Base-by-base conservation (phyloP, 1,140 invertebrate species). In the Macrostomum lignano region DNA sequence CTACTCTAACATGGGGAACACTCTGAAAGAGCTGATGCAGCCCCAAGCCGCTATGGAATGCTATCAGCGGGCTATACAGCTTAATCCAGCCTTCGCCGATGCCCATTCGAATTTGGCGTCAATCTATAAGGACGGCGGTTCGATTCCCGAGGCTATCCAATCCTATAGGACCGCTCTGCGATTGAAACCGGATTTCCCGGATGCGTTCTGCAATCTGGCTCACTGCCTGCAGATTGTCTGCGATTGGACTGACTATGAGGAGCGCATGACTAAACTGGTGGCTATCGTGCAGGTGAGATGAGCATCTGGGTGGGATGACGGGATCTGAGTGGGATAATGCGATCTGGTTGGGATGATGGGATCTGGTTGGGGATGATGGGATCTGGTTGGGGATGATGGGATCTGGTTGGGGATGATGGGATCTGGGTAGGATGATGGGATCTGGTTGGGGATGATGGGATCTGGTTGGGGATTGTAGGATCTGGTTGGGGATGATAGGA, bases 1-100 rank as follows among this genome's bases (percentile, higher is more conserved):
- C 2, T 91, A 84, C 55, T 82, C 81, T 31, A 96, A 96, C 54
- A 94, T 96, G 86, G 88, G 88, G 36, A 96, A 96, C 49, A 94
- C 88, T 0, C 58, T 96, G 4, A 93, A 96, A 55, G 91, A 96
- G 53, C 76, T 98, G 72, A 84, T 93, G 54, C 88, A 98, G 49
- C 72, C 91, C 24, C 69, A 73, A 37, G 81, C 78, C 1, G 88
- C 91, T 7, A 55, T 96, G 19, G 76, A 86, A 47, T 96, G 91
- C 53, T 98, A 96, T 51, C 77, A 78, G 7, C 62, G 84, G 44
- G 88, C 88, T 2, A 96, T 98, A 48, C 78, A 91, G 58, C 88
- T 96, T 35, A 94, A 94, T 62, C 88, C 88, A 2, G 74, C 72
- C 1, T 93, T 93, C 57, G 84, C 88, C 21, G 88, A 96, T 62